Percentiles rank a stretch among this genome's conserved stretches.
Evolutionary conservation across 2,113 vertebrate species (phyloP).

Genomic region (Sapajus apella): DNA sequence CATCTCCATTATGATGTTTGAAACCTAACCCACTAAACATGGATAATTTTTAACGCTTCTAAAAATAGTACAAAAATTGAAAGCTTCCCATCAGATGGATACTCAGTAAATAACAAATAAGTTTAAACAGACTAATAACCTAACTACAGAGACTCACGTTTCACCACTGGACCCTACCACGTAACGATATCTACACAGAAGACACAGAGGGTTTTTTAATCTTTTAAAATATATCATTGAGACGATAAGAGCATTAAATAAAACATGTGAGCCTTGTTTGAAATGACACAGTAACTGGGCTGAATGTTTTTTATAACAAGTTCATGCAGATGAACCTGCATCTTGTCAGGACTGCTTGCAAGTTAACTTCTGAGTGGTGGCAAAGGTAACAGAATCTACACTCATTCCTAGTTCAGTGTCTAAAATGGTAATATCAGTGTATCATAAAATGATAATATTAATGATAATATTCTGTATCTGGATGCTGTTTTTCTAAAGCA

Average conservation of each 20-base stretch:
- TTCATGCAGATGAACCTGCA: neutral
- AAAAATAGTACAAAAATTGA: neutral
- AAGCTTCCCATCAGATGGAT: neutral
- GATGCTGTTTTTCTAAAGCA: neutral
- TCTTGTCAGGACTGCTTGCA: neutral
- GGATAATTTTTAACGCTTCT: neutral
- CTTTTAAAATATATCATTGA: conserved; percentile 29
- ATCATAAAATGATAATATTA: neutral
- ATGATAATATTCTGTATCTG: neutral
- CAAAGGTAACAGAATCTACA: neutral
- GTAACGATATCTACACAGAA: neutral
- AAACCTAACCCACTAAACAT: neutral
- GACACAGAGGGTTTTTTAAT: neutral
- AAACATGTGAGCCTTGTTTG: conserved; percentile 44
- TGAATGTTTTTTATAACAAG: neutral
- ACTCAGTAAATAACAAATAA: conserved; percentile 33
- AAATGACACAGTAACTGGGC: conserved; percentile 7
- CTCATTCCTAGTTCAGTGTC: neutral
- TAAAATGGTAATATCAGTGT: neutral
- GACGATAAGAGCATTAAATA: conserved; percentile 50
- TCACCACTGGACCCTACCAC: neutral
- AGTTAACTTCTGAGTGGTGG: neutral
- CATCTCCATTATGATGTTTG: neutral
- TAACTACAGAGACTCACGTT: neutral
- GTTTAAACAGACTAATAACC: conserved; percentile 33